A percentile compares a stretch with the other conserved stretches of the same genome.
phyloP scores from a whole-genome alignment of 2,113 vertebrate species.

The Mixornis gularis region DNA sequence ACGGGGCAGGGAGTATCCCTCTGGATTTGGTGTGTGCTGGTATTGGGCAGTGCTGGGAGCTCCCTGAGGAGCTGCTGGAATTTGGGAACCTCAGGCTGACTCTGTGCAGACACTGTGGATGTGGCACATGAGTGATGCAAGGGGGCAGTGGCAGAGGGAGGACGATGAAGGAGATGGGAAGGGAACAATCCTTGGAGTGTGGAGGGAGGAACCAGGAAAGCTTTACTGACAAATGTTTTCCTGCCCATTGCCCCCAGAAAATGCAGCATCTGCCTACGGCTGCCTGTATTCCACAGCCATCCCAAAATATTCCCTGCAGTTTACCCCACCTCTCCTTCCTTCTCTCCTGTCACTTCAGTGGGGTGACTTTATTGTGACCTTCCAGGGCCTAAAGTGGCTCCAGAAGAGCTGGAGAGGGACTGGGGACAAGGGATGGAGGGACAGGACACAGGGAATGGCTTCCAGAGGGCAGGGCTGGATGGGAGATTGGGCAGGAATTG shows the following conservation, averaged over 20 bases:
- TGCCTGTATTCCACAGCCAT: not conserved
- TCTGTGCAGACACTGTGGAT: not conserved
- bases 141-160: not conserved
- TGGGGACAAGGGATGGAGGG: not conserved
- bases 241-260: not conserved
- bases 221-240: not conserved
- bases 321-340: not conserved
- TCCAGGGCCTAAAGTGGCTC: not conserved
- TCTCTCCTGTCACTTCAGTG: not conserved
- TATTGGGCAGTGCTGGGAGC: not conserved
- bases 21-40: not conserved
- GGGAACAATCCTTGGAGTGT: not conserved
- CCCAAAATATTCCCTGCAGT: not conserved
- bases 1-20: not conserved
- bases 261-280: not conserved
- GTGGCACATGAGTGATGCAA: fast-evolving
- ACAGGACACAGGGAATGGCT: not conserved
- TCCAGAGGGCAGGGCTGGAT: not conserved
- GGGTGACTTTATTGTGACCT: not conserved
- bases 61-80: not conserved
- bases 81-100: not conserved
- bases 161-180: not conserved
- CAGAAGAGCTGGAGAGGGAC: not conserved
- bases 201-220: not conserved
- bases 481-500: not conserved